Base-by-base conservation (phyloP, 2,113 vertebrate species). In the Halichoeres trimaculatus region DNA sequence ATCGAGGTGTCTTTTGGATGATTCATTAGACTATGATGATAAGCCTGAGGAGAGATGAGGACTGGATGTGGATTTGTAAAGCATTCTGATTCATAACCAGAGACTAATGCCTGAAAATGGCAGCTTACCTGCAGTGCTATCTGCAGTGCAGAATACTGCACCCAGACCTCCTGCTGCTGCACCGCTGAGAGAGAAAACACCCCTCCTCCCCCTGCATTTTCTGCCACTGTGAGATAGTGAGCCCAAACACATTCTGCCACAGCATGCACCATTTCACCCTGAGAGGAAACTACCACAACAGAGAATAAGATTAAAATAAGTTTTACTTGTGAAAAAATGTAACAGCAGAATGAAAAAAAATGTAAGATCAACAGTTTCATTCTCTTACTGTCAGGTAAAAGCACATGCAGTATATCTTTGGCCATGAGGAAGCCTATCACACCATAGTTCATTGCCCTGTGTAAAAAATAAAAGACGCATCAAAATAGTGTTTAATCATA, bases 361-460 rank as follows among this genome's bases (percentile, higher is more conserved):
- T 45, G 17, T 19, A 45, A 45, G 43, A n/a, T n/a, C 17, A 7
- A 8, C 7, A n/a, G n/a, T n/a, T n/a, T n/a, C n/a, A n/a, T n/a
- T n/a, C n/a, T 75, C 91, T 91, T 91, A 95, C 94, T 89, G 53
- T 94, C 78, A 60, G 91, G 90, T 22, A 94, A 59, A 38, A 95
- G 81, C 65, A 94, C 61, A 56, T 92, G 92, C 50, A 95, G 86
- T 67, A 94, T 80, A 56, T 93, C 92, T 91, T 93, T 93, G 74
- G 93, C 92, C 0, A 95, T 69, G 19, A 93, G 68, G 74, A 88
- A 92, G 70, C 94, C 93, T 5, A 90, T 57, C 43, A 82, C 84
- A 52, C 90, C 94, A 70, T 93, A 95, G 69, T 93, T 94, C 67
- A 94, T 59, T 20, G 94, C 93, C 78, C 93, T 95, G 88, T 75